Percentiles rank a stretch among this genome's conserved stretches.
Conservation (phyloP, 2,113 vertebrate genomes). For the Pterocles orientalis region DNA sequence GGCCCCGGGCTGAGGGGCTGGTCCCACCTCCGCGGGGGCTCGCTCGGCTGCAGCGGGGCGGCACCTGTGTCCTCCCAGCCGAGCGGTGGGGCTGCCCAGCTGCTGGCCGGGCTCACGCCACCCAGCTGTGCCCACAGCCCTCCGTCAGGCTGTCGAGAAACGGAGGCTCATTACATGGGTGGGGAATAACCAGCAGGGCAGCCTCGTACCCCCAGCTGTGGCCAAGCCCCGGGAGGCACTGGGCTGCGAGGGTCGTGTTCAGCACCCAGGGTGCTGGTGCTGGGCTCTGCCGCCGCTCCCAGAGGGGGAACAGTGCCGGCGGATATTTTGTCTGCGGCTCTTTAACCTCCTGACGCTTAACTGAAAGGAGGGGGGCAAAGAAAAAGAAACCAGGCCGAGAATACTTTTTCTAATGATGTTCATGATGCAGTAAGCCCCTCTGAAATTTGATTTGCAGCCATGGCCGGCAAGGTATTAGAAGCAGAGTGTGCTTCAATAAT, state of each 20-base stretch:
- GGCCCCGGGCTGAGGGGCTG: constrained; percentile 47
- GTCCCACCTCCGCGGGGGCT: constrained; percentile 22
- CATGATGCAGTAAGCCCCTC: neutral
- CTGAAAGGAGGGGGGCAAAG: neutral
- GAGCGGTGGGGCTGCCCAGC: constrained; percentile 31
- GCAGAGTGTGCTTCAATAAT: neutral
- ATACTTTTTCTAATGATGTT: neutral
- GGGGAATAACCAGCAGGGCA: neutral
- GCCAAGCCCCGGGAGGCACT: neutral
- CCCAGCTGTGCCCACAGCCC: constrained; percentile 57
- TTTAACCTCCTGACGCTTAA: neutral
- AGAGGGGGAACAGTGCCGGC: fast-evolving
- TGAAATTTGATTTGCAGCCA: neutral
- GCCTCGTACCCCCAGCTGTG: neutral
- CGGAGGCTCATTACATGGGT: constrained; percentile 27
- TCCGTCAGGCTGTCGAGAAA: constrained; percentile 51
- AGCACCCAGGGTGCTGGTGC: fast-evolving
- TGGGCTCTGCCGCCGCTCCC: neutral
- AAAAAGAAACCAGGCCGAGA: constrained; percentile 19
- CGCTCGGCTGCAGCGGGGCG: neutral
- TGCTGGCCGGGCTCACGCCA: constrained; percentile 23
- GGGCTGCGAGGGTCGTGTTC: fast-evolving
- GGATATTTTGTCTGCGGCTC: neutral
- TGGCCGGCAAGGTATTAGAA: neutral
- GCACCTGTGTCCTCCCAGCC: constrained; percentile 46